These are phyloP conservation scores for Thelaira solivaga DNA, from an alignment of 2,888 invertebrate species.

Conservation along the genomic window DNA sequence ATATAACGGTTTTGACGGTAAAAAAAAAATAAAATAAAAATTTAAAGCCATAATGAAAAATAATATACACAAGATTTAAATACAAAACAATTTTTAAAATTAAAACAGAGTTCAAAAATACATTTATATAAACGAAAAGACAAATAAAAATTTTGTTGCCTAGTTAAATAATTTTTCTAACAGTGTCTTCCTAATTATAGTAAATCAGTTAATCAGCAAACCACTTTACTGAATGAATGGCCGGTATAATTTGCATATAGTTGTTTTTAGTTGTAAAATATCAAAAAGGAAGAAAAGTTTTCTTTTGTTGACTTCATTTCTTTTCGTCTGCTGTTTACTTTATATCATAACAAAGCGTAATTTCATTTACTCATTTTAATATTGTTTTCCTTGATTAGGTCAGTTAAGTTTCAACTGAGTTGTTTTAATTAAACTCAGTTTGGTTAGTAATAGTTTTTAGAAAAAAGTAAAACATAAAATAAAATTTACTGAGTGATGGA, in stretches of 20 bases:
- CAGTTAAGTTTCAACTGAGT: slow-evolving; percentile 18
- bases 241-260: slow-evolving; percentile 45
- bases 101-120: slow-evolving; percentile 10
- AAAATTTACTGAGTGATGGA: slow-evolving; percentile 41
- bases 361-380: slow-evolving; percentile 15
- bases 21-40: neutral
- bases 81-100: neutral
- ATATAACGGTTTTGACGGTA: neutral
- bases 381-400: slow-evolving; percentile 27
- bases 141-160: slow-evolving; percentile 26
- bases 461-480: slow-evolving; percentile 5
- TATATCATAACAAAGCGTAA: slow-evolving; percentile 18
- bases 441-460: slow-evolving; percentile 27
- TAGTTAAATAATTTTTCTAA: slow-evolving; percentile 38
- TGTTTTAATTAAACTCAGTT: slow-evolving; percentile 38
- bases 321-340: slow-evolving; percentile 9
- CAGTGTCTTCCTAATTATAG: slow-evolving; percentile 13
- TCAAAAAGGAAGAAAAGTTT: slow-evolving; percentile 26
- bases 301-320: slow-evolving; percentile 21
- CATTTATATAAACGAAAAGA: neutral
- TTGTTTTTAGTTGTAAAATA: slow-evolving; percentile 44
- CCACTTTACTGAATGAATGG: slow-evolving; percentile 47
- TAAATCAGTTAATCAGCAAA: slow-evolving; percentile 38
- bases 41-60: slow-evolving; percentile 16
- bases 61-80: slow-evolving; percentile 24